phyloP scores from a whole-genome alignment of 92 coral and sea anemone species.

The Porites lobata region DNA sequence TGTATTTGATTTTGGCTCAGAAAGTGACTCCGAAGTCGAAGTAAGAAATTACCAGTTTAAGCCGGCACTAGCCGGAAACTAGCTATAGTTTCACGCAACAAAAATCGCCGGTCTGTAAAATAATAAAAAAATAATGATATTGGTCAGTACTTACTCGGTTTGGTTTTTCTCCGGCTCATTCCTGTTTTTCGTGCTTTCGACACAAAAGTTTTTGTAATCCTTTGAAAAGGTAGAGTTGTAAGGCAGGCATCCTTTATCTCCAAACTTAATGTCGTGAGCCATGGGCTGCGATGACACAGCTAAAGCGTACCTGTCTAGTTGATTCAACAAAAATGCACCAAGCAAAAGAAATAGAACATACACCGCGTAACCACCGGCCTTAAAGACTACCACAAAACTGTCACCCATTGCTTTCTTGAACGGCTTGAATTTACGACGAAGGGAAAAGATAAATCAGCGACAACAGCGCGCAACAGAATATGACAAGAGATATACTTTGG shows the following conservation, averaged over 20 bases:
- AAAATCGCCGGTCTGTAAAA: no score
- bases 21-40: no score
- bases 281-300: constrained; percentile 94
- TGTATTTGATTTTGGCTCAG: no score
- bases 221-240: constrained; percentile 72
- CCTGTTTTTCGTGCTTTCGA: constrained; percentile 71
- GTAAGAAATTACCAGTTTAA: no score
- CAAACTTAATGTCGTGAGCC: constrained; percentile 97
- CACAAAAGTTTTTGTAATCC: constrained; percentile 79
- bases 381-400: constrained; percentile 63
- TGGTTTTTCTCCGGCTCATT: constrained; percentile 81
- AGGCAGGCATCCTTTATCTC: constrained; percentile 94
- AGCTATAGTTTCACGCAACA: no score
- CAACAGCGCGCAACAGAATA: neutral
- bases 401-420: constrained; percentile 71
- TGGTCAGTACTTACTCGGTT: constrained; percentile 76
- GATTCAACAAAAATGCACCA: constrained; percentile 87
- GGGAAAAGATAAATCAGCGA: neutral
- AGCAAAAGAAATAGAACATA: constrained; percentile 86
- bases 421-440: neutral
- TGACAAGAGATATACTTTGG: no score
- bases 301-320: constrained; percentile 91
- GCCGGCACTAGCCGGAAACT: no score
- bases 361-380: constrained; percentile 87
- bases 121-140: no score